Evolutionary conservation across 2,797 vertebrate species (phyloP).

Genomic region (Pseudochaenichthys georgianus): DNA sequence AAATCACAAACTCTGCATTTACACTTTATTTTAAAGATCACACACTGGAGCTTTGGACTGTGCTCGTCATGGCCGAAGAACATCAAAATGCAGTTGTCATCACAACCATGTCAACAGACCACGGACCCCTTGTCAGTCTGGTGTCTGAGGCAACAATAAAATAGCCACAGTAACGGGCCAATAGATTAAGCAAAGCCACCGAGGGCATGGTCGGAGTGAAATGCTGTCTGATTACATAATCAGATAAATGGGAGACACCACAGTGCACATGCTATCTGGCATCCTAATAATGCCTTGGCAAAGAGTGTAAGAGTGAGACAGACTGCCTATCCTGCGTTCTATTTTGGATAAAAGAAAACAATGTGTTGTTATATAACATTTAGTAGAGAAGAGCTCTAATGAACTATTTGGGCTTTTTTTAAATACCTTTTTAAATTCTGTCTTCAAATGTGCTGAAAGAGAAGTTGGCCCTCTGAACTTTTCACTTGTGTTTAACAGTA

Average conservation of each 20-base stretch:
- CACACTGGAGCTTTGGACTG: background rate
- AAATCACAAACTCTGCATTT: background rate
- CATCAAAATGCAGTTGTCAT: constrained; percentile 25
- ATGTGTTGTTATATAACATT: background rate
- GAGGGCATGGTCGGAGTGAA: constrained; percentile 30
- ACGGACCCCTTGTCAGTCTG: constrained; percentile 23
- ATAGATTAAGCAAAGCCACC: constrained; percentile 60
- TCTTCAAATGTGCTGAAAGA: too few species aligned
- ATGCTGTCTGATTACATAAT: constrained; percentile 61
- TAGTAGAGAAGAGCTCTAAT: background rate
- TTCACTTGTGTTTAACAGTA: background rate
- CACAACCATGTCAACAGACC: constrained; percentile 19
- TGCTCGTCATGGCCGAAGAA: background rate
- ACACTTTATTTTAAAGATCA: background rate
- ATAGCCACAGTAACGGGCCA: constrained; percentile 30
- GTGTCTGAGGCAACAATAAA: constrained; percentile 17
- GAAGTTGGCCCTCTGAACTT: background rate
- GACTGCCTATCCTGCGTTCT: constrained; percentile 8
- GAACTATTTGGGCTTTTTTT: background rate
- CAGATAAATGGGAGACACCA: constrained; percentile 51
- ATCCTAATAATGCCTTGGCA: constrained; percentile 17
- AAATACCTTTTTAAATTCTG: too few species aligned
- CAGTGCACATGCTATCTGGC: constrained; percentile 21
- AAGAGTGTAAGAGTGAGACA: constrained; percentile 14
- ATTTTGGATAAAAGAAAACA: constrained; percentile 8